phyloP scores from a whole-genome alignment of 2,113 vertebrate genomes.

The Anguilla japonica region DNA sequence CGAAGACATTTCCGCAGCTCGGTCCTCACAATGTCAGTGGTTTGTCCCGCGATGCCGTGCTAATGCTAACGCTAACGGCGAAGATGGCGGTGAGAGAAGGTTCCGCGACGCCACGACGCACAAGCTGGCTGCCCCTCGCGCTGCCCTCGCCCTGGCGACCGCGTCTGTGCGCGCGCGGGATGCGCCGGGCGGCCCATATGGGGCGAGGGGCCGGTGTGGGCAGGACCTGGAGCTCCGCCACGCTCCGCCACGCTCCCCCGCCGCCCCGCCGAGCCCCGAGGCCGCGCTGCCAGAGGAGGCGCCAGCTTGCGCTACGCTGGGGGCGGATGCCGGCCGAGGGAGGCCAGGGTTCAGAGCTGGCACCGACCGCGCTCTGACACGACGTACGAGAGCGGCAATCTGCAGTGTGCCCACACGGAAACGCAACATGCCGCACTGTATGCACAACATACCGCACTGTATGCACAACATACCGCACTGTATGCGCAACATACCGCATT shows the following conservation, averaged over 20 bases:
- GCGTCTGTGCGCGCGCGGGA: not conserved
- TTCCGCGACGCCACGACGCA: not conserved
- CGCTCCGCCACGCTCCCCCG: not conserved
- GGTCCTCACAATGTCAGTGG: not conserved
- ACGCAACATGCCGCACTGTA: not conserved
- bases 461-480: too few relatives aligned
- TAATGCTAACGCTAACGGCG: not conserved
- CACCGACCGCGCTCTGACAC: not conserved
- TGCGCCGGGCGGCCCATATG: not conserved
- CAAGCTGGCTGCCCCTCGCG: conserved; percentile 6
- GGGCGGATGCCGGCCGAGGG: not conserved
- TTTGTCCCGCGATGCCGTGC: not conserved
- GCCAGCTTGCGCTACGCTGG: conserved; percentile 1
- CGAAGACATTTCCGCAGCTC: conserved; percentile 12
- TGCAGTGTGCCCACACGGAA: not conserved
- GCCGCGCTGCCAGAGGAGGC: conserved; percentile 12
- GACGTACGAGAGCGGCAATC: not conserved
- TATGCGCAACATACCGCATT: too few relatives aligned
- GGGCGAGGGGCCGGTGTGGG: not conserved
- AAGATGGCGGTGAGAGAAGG: not conserved
- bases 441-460: too few relatives aligned
- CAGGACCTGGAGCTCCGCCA: not conserved
- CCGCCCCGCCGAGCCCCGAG: conserved; percentile 1
- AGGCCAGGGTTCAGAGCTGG: not conserved
- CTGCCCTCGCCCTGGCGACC: not conserved